These are phyloP conservation scores for Dysidea cf. avara DNA, from an alignment of 37 sponge, comb jelly and placozoan genomes.

Conservation along the genomic window DNA sequence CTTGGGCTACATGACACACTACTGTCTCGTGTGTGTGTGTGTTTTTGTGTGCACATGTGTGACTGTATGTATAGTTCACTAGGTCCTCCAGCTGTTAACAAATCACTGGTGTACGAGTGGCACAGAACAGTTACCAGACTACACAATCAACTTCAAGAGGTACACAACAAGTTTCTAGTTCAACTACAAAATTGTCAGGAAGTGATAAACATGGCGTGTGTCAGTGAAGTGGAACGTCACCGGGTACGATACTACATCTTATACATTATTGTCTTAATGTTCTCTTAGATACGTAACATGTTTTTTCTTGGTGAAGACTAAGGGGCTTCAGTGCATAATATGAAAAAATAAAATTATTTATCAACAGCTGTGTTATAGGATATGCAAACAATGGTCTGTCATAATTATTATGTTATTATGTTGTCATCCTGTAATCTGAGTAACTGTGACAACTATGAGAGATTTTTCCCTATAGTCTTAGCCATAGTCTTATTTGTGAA, in stretches of 20 bases:
- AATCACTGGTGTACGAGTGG: slow-evolving; percentile 41
- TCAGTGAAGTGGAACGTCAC: slow-evolving; percentile 47
- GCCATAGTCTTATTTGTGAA: no score
- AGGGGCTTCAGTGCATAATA: no score
- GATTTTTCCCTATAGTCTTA: no score
- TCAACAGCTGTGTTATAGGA: no score
- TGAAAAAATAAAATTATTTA: no score
- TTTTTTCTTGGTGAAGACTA: no score
- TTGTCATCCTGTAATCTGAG: no score
- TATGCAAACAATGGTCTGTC: no score
- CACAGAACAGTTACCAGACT: slow-evolving; percentile 13
- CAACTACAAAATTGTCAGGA: slow-evolving; percentile 29
- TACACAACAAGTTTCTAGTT: slow-evolving; percentile 31
- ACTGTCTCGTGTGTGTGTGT: background rate
- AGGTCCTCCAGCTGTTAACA: slow-evolving; percentile 41
- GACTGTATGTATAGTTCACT: background rate
- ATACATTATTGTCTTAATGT: background rate
- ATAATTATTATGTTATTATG: no score
- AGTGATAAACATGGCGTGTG: slow-evolving; percentile 14
- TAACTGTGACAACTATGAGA: no score
- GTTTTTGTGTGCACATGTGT: background rate
- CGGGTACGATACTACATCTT: slow-evolving; percentile 14
- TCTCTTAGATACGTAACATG: background rate
- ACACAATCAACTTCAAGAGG: slow-evolving; percentile 24
- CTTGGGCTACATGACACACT: no score